phyloP scores from a whole-genome alignment of 2,797 vertebrate genomes.

The Cyprinella venusta region DNA sequence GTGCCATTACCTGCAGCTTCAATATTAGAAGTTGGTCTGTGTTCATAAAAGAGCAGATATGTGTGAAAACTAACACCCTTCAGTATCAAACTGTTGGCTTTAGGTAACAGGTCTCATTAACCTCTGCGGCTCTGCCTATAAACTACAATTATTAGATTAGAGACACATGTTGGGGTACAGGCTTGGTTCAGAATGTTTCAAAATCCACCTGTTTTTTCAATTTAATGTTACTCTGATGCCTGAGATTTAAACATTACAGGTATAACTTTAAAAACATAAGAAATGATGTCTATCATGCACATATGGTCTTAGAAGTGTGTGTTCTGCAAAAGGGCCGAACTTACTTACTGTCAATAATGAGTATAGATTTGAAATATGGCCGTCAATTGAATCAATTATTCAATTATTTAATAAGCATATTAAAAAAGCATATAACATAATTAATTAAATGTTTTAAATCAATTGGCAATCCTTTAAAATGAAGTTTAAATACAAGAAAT shows the following conservation, averaged over 20 bases:
- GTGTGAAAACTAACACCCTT: constrained; percentile 32
- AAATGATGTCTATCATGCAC: not conserved
- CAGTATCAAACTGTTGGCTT: constrained; percentile 25
- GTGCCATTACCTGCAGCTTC: constrained; percentile 53
- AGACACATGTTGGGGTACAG: constrained; percentile 33
- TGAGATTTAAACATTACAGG: not conserved
- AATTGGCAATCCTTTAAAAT: too few relatives aligned
- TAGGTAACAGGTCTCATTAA: constrained; percentile 37
- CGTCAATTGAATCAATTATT: too few relatives aligned
- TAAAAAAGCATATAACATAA: not conserved
- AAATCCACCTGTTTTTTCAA: constrained; percentile 25
- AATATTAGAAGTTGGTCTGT: constrained; percentile 49
- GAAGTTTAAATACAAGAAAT: too few relatives aligned
- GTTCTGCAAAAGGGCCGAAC: not conserved
- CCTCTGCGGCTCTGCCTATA: constrained; percentile 8
- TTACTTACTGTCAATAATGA: not conserved
- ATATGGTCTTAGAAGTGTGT: not conserved
- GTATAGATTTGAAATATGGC: not conserved
- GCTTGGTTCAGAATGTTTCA: not conserved
- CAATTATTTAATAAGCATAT: too few relatives aligned
- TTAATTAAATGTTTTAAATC: not conserved
- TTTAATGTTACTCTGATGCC: not conserved
- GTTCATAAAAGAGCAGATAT: constrained; percentile 19
- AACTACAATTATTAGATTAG: constrained; percentile 27
- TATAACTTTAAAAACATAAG: not conserved